A percentile compares a stretch with the other conserved stretches of the same genome.
Conservation (phyloP, 2,113 vertebrate genomes). For the Phalacrocorax pelagicus region DNA sequence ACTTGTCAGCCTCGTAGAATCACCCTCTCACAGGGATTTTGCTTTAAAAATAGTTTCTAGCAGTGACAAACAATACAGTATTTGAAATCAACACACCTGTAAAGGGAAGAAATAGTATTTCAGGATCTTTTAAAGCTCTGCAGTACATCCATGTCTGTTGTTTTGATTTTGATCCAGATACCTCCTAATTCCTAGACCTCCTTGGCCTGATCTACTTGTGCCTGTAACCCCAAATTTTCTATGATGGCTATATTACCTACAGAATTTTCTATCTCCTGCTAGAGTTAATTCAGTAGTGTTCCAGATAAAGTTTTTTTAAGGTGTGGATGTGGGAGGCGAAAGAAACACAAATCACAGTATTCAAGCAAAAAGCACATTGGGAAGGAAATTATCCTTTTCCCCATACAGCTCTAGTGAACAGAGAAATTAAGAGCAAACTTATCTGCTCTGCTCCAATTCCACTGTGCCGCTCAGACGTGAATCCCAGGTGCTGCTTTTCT, state of each 20-base stretch:
- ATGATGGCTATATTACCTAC: neutral
- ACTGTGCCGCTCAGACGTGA: neutral
- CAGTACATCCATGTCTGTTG: neutral
- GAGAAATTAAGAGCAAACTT: constrained; percentile 40
- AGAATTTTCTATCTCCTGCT: neutral
- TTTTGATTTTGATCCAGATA: neutral
- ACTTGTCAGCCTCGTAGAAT: neutral
- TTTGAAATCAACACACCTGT: neutral
- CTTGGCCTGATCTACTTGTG: neutral
- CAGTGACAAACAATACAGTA: neutral
- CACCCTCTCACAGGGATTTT: neutral
- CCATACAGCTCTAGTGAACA: neutral
- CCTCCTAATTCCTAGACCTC: neutral
- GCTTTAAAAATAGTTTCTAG: neutral
- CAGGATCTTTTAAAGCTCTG: neutral
- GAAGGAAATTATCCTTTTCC: neutral
- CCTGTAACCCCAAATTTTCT: neutral
- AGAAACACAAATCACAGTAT: neutral
- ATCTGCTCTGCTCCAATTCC: constrained; percentile 42
- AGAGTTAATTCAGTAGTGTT: constrained; percentile 12
- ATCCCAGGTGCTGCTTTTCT: constrained; percentile 46
- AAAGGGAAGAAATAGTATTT: neutral
- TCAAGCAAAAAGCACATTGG: neutral
- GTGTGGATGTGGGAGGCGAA: neutral
- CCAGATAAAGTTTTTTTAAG: neutral